Percentiles rank a stretch among this genome's conserved stretches.
Evolutionary conservation across 2,888 invertebrate genomes (phyloP).

Genomic region (Endotricha flammealis): DNA sequence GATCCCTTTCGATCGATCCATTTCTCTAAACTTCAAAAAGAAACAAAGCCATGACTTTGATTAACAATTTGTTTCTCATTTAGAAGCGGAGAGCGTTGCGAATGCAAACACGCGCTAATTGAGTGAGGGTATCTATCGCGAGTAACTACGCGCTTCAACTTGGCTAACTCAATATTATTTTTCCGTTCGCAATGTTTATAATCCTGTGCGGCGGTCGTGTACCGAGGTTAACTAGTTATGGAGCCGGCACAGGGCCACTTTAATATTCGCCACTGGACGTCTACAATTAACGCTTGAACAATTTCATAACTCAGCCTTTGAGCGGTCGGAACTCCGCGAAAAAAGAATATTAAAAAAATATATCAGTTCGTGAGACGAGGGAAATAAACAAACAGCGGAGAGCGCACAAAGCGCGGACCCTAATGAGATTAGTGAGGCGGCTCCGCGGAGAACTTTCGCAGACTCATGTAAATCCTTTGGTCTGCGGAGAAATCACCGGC

Average conservation of each 20-base stretch:
- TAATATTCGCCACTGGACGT: conserved; percentile 74
- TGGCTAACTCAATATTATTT: conserved; percentile 58
- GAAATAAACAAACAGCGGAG: conserved; percentile 50
- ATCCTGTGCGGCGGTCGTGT: conserved; percentile 35
- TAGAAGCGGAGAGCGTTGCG: background rate
- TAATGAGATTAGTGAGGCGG: conserved; percentile 65
- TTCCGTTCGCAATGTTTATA: conserved; percentile 43
- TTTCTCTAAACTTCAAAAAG: too few species aligned
- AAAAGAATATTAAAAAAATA: conserved; percentile 55
- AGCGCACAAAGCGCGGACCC: conserved; percentile 45
- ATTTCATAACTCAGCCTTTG: conserved; percentile 76
- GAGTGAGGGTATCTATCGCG: conserved; percentile 32
- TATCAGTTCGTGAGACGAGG: conserved; percentile 49
- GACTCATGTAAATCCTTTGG: conserved; percentile 37
- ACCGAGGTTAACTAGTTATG: conserved; percentile 61
- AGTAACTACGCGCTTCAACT: conserved; percentile 30
- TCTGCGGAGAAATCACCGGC: too few species aligned
- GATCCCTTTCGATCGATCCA: too few species aligned
- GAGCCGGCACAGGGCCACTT: conserved; percentile 54
- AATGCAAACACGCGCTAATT: conserved; percentile 21
- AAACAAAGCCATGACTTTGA: too few species aligned
- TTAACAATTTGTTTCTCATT: too few species aligned
- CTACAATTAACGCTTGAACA: conserved; percentile 76
- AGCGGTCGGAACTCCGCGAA: conserved; percentile 49
- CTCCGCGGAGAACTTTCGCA: conserved; percentile 41